Base-by-base conservation (phyloP, 2,797 vertebrate species). In the Syndactyla subalaris region DNA sequence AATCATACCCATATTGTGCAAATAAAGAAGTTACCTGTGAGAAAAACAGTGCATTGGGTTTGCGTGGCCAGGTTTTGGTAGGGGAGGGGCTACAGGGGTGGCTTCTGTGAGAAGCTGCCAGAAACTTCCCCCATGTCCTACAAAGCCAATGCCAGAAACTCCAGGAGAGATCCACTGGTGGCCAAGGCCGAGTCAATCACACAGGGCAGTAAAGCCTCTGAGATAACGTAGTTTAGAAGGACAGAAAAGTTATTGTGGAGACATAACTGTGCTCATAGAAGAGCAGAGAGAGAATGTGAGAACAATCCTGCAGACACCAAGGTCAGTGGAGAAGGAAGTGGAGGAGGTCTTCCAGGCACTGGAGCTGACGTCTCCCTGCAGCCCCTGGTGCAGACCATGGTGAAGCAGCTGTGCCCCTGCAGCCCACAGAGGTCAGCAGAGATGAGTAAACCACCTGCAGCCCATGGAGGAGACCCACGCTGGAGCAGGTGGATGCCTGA, bases 381-480 rank as follows among this genome's bases (percentile, higher is more conserved):
- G 48, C 10, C 30, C 15, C 6, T 61, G 54, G 24, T 27, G n/a
- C 30, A 45, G 29, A 6, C 29, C 7, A 3, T 13, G 20, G 29
- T 41, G 45, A 52, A 14, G n/a, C 19, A 65, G 46, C 46, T 26
- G 19, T 13, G 52, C 20, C 13, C 12, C 32, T 83, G 55, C 34
- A 61, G 41, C 8, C 30, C 22, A 7, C 61, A 51, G 15, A 27
- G 45, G 15, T 23, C 57, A 24, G 24, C 6, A 9, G 38, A 23
- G 16, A 24, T 52, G 45, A 66, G 38, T 52, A 38, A 66, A 39
- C 12, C 7, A 34, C 14, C 46, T 46, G 9, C 29, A 46, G 38
- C 29, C 61, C 19, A 3, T 10, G 24, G 23, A 45, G 8, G 27
- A 43, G 23, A 45, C 6, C 2, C 0, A 0, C 3, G 5, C 13